Conservation (phyloP, 2,797 vertebrate genomes). For the Microctenopoma steveboyesi region DNA sequence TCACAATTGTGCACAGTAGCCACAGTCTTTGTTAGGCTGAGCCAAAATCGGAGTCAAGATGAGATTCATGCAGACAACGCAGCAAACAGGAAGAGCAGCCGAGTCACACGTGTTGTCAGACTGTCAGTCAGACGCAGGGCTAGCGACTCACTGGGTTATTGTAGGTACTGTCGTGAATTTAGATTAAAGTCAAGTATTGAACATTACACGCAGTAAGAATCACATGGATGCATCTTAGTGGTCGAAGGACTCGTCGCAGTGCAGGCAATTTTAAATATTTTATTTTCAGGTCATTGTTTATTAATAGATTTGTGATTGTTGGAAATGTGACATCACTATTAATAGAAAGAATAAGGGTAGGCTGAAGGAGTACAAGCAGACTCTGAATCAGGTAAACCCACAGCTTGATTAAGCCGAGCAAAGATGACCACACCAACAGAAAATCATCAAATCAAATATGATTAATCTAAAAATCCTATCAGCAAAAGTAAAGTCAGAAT, state of each 20-base stretch:
- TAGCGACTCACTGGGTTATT: conserved; percentile 41
- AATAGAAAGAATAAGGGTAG: too few relatives aligned
- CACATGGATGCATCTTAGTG: not conserved
- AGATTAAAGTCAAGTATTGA: conserved; percentile 26
- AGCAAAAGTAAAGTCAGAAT: too few relatives aligned
- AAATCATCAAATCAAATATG: not conserved
- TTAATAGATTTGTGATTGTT: not conserved
- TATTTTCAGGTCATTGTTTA: not conserved
- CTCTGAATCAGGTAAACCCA: not conserved
- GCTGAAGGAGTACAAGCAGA: not conserved
- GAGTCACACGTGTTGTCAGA: conserved; percentile 54
- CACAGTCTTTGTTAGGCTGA: conserved; percentile 8
- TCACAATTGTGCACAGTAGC: conserved; percentile 4
- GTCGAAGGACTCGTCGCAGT: not conserved
- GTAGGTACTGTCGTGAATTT: conserved; percentile 23
- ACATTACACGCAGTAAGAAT: conserved; percentile 1
- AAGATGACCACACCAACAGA: not conserved
- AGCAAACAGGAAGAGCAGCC: conserved; percentile 42
- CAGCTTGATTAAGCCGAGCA: too few relatives aligned
- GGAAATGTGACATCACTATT: too few relatives aligned
- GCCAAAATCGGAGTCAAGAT: conserved; percentile 41
- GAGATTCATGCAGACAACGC: conserved; percentile 46
- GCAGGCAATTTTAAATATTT: not conserved
- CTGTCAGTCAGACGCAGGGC: conserved; percentile 33
- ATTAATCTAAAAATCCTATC: too few relatives aligned